Conservation (phyloP, 2,888 invertebrate species). For the Monochamus alternatus region DNA sequence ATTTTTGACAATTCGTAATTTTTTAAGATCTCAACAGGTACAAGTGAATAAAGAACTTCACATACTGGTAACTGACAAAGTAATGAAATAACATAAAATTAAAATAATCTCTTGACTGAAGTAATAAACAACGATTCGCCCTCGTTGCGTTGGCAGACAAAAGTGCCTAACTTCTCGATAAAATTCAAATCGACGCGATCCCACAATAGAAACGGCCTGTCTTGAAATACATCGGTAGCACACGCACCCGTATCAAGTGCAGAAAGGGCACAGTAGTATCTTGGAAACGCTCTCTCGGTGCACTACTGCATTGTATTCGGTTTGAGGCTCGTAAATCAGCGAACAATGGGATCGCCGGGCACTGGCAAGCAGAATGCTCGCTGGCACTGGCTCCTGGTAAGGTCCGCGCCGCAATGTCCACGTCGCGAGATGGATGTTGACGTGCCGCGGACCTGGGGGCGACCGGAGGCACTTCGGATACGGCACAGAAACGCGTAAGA, state of each 20-base stretch:
- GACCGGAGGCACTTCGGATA: neutral
- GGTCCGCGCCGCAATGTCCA: constrained; percentile 50
- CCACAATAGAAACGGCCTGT: neutral
- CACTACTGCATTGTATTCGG: constrained; percentile 68
- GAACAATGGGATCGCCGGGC: constrained; percentile 62
- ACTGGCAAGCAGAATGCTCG: constrained; percentile 36
- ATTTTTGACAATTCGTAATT: too few relatives aligned
- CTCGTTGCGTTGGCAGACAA: neutral
- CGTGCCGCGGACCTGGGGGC: constrained; percentile 25
- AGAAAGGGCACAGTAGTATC: constrained; percentile 35
- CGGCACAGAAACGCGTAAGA: too few relatives aligned
- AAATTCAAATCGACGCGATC: neutral
- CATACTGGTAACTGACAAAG: too few relatives aligned
- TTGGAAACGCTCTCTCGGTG: constrained; percentile 50
- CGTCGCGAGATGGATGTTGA: constrained; percentile 47
- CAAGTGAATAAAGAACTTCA: too few relatives aligned
- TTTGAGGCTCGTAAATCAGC: constrained; percentile 66
- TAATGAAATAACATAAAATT: too few relatives aligned
- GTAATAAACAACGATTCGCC: too few relatives aligned
- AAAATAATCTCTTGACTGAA: too few relatives aligned
- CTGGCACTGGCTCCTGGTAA: constrained; percentile 50
- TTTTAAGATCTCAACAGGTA: too few relatives aligned
- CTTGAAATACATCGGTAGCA: constrained; percentile 12
- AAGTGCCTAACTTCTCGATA: neutral
- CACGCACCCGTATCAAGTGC: constrained; percentile 23